These are phyloP conservation scores for Redunca redunca DNA, from an alignment of 2,113 vertebrate genomes.

Conservation along the genomic window DNA sequence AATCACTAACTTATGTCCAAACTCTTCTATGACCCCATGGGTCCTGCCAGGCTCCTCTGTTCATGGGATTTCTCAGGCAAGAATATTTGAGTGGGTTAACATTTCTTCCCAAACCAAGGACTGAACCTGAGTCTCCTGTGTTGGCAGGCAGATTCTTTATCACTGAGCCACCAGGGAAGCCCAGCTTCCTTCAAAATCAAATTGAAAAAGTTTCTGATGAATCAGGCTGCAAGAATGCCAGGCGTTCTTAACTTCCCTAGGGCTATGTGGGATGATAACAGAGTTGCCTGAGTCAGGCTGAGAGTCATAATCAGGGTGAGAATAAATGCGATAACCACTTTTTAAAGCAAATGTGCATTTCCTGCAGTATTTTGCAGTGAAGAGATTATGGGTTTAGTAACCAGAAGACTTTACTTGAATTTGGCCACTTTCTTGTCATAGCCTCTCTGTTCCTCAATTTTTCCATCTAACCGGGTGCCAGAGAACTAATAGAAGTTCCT, in stretches of 20 bases:
- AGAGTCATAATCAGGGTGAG: not conserved
- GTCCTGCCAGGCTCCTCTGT: not conserved
- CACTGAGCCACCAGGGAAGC: not conserved
- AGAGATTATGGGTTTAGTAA: not conserved
- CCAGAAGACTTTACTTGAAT: not conserved
- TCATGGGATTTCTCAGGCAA: not conserved
- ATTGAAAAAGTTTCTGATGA: not conserved
- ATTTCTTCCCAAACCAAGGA: not conserved
- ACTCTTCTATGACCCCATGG: not conserved
- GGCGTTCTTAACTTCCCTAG: not conserved
- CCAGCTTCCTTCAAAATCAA: not conserved
- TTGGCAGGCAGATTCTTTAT: not conserved
- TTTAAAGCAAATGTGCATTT: not conserved
- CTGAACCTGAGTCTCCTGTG: not conserved
- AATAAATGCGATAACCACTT: not conserved
- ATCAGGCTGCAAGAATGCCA: not conserved
- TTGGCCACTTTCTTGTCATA: not conserved
- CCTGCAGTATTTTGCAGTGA: not conserved
- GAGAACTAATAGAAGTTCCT: not conserved
- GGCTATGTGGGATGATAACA: not conserved
- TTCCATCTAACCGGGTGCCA: not conserved
- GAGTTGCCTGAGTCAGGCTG: not conserved
- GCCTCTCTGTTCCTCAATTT: not conserved
- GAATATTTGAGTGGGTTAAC: not conserved
- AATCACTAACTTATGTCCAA: not conserved